Conservation (phyloP, 2,797 vertebrate genomes). For the Ambastaia sidthimunki region DNA sequence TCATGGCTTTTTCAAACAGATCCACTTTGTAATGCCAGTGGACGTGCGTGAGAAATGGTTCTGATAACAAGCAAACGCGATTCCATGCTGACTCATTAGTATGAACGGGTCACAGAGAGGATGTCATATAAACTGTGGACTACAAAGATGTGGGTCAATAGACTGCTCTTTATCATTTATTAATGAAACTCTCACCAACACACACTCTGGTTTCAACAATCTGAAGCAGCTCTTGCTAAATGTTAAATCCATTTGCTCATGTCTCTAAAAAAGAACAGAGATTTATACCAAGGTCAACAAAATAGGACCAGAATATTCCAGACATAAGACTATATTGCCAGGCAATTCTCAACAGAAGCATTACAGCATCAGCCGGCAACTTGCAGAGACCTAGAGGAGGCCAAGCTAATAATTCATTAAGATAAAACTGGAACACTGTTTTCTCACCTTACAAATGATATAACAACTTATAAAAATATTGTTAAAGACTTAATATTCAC, state of each 20-base stretch:
- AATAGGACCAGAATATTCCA: slow-evolving; percentile 25
- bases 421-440: slow-evolving; percentile 8
- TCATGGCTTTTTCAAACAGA: neutral
- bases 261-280: slow-evolving; percentile 2
- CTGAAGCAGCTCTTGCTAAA: neutral
- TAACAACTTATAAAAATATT: neutral
- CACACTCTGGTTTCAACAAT: slow-evolving; percentile 25
- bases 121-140: slow-evolving; percentile 17
- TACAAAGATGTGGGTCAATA: slow-evolving; percentile 25
- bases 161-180: slow-evolving; percentile 23
- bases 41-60: slow-evolving; percentile 12
- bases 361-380: slow-evolving; percentile 39
- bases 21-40: neutral
- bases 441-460: neutral
- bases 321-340: slow-evolving; percentile 21
- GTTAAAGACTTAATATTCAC: neutral
- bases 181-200: slow-evolving; percentile 19
- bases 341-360: slow-evolving; percentile 11
- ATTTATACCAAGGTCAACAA: slow-evolving; percentile 15
- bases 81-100: neutral
- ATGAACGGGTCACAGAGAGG: neutral
- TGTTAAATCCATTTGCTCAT: slow-evolving; percentile 3
- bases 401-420: slow-evolving; percentile 10
- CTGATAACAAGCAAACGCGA: neutral
- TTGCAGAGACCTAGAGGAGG: slow-evolving; percentile 3